Conservation (phyloP, 2,113 vertebrate species). For the Hassar affinis region DNA sequence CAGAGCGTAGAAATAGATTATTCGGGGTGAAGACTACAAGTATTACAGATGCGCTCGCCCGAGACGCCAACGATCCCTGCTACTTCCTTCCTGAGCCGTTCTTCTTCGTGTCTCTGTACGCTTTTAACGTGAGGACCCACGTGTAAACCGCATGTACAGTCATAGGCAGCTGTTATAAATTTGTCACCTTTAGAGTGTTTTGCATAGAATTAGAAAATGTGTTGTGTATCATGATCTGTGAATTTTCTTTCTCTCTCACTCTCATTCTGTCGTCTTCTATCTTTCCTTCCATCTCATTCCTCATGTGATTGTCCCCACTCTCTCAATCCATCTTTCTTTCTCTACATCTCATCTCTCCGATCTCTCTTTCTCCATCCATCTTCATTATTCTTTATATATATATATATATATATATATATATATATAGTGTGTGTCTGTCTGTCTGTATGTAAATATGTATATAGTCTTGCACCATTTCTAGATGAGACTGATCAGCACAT, state of each 20-base stretch:
- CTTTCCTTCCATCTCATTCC: neutral
- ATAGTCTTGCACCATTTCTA: neutral
- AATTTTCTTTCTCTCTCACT: too few relatives aligned
- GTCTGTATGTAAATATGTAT: too few relatives aligned
- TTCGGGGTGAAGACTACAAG: neutral
- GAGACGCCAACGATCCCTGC: neutral
- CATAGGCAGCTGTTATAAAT: too few relatives aligned
- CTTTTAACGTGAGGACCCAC: too few relatives aligned
- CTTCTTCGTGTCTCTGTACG: neutral
- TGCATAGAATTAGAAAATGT: too few relatives aligned
- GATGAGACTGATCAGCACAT: neutral
- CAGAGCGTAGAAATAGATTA: neutral
- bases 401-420: too few relatives aligned
- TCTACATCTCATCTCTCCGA: neutral
- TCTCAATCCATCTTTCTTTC: neutral
- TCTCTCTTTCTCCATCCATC: neutral
- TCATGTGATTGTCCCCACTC: neutral
- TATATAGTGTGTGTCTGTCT: too few relatives aligned
- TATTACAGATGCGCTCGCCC: too few relatives aligned
- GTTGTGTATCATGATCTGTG: too few relatives aligned
- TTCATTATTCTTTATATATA: too few relatives aligned
- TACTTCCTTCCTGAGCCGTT: neutral
- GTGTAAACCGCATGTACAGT: too few relatives aligned
- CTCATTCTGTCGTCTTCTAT: neutral
- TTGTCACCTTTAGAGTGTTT: too few relatives aligned